These are phyloP conservation scores for Simalia tracyae DNA, from an alignment of 2,797 vertebrate species.

Conservation along the genomic window DNA sequence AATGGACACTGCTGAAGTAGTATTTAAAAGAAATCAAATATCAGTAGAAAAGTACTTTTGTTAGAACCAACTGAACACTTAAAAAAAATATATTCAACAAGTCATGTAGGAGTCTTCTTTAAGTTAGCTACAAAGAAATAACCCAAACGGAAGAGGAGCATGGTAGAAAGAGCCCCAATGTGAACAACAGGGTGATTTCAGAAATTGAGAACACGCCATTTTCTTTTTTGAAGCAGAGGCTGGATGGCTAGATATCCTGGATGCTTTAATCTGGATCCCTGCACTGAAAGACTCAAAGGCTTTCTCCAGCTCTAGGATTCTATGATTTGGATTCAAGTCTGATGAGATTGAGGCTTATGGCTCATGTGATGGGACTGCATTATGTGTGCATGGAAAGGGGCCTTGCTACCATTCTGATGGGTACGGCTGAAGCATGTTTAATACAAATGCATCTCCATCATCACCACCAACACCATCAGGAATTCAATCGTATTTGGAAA, in stretches of 20 bases:
- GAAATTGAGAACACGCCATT: background rate
- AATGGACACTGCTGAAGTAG: background rate
- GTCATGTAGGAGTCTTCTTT: background rate
- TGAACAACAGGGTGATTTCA: background rate
- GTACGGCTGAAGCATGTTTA: background rate
- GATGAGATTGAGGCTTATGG: background rate
- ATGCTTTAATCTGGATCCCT: background rate
- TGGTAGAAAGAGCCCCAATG: background rate
- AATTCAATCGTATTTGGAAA: slow-evolving; percentile 18
- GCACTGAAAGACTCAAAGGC: background rate
- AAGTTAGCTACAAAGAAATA: background rate
- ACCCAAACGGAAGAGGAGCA: background rate
- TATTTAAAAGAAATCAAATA: background rate
- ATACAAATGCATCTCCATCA: background rate
- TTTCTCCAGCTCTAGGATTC: background rate
- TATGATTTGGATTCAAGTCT: background rate
- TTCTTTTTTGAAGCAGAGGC: background rate
- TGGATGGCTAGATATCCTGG: background rate
- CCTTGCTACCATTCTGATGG: background rate
- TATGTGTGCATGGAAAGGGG: background rate
- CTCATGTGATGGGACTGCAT: background rate
- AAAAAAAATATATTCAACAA: background rate
- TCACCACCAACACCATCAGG: background rate
- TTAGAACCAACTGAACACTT: background rate
- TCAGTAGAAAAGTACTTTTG: background rate